phyloP scores from a whole-genome alignment of 2,888 invertebrate species.

The Deroplatys truncata region DNA sequence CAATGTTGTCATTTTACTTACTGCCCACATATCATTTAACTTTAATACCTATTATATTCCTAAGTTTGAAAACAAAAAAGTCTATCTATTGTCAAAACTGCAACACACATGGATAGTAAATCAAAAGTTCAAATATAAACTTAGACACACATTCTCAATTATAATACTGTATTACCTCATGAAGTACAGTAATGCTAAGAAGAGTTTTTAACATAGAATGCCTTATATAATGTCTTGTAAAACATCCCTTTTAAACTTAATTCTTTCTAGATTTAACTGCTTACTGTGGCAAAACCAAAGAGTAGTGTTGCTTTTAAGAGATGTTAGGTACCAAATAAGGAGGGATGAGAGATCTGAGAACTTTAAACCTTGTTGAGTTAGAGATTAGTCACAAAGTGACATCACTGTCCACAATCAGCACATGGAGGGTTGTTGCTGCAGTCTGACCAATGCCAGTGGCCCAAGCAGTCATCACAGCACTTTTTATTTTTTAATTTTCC shows the following conservation, averaged over 20 bases:
- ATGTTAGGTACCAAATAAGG: not conserved
- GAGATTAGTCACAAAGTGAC: not conserved
- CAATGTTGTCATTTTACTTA: not conserved
- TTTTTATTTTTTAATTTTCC: not conserved
- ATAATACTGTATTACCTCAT: not conserved
- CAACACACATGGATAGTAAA: not conserved
- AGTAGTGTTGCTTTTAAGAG: not conserved
- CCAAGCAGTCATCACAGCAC: not conserved
- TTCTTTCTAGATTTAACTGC: not conserved
- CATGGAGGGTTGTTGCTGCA: not conserved
- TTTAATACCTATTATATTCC: not conserved
- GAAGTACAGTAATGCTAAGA: not conserved
- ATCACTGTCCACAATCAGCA: not conserved
- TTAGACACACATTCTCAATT: not conserved
- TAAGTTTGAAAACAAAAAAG: not conserved
- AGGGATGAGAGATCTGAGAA: not conserved
- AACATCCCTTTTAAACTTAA: not conserved
- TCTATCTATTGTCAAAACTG: not conserved
- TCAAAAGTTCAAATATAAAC: not conserved
- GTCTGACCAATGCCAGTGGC: not conserved
- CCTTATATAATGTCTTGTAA: not conserved
- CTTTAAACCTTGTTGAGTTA: not conserved
- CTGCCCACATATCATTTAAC: not conserved
- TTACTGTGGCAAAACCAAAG: not conserved
- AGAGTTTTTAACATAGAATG: not conserved